Percentiles rank a stretch among this genome's conserved stretches.
Evolutionary conservation across 2,888 invertebrate genomes (phyloP).

Genomic region (Heliconius ethilla): DNA sequence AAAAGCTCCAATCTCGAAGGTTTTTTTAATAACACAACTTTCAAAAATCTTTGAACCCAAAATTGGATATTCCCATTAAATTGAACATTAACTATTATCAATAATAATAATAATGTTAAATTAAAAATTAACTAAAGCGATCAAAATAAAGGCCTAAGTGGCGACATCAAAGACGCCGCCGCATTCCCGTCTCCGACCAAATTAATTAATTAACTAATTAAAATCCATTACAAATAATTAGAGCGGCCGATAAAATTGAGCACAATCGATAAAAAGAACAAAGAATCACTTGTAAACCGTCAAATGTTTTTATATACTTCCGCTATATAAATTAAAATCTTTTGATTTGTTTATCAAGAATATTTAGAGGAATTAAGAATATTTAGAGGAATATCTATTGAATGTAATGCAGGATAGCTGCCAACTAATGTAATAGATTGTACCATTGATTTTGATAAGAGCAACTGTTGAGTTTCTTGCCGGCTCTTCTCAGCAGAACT

Average conservation of each 20-base stretch:
- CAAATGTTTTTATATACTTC: constrained; percentile 17
- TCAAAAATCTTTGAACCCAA: too few species aligned
- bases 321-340: background rate
- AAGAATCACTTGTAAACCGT: constrained; percentile 43
- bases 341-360: background rate
- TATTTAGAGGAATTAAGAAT: too few species aligned
- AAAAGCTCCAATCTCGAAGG: background rate
- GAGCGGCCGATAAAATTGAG: constrained; percentile 60
- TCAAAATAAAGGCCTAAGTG: constrained; percentile 55
- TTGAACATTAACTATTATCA: constrained; percentile 33
- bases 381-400: too few species aligned
- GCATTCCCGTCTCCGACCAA: constrained; percentile 61
- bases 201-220: constrained; percentile 78
- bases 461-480: too few species aligned
- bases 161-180: constrained; percentile 65
- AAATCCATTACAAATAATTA: constrained; percentile 72
- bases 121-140: constrained; percentile 44
- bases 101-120: constrained; percentile 38
- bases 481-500: too few species aligned
- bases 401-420: too few species aligned
- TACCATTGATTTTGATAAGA: too few species aligned
- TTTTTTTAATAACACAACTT: background rate
- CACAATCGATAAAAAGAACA: constrained; percentile 60
- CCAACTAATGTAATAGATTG: too few species aligned
- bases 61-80: background rate